Conservation (phyloP, 2,113 vertebrate species). For the Kryptolebias marmoratus region DNA sequence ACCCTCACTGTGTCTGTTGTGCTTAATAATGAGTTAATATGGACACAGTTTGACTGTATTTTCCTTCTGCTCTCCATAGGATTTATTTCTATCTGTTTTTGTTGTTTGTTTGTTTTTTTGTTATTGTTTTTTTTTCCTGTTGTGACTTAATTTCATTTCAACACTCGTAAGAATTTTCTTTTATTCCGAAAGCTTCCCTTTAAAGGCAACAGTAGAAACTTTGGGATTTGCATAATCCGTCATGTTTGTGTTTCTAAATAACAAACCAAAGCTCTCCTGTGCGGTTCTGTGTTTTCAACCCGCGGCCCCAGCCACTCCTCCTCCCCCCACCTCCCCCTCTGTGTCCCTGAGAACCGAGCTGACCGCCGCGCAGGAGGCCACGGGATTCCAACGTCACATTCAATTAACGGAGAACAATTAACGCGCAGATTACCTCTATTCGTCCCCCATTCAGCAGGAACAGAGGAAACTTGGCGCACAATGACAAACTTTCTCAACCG, state of each 20-base stretch:
- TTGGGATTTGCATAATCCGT: constrained; percentile 54
- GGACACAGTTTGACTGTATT: not conserved
- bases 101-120: not conserved
- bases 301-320: constrained; percentile 10
- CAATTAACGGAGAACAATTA: constrained; percentile 96
- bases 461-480: constrained; percentile 75
- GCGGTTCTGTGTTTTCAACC: constrained; percentile 19
- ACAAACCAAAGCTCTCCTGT: constrained; percentile 18
- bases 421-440: constrained; percentile 82
- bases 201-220: constrained; percentile 23
- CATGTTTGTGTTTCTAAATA: constrained; percentile 34
- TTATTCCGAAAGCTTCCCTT: constrained; percentile 1
- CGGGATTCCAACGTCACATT: constrained; percentile 91
- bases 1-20: constrained; percentile 30
- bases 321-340: constrained; percentile 1
- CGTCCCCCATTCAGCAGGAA: constrained; percentile 73
- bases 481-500: constrained; percentile 78
- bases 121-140: not conserved
- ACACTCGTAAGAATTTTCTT: not conserved
- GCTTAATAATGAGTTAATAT: constrained; percentile 30
- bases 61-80: not conserved
- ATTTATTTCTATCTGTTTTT: not conserved
- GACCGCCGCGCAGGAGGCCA: constrained; percentile 75
- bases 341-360: constrained; percentile 68
- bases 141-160: not conserved